phyloP scores from a whole-genome alignment of 2,888 invertebrate species.

The Boloria selene region DNA sequence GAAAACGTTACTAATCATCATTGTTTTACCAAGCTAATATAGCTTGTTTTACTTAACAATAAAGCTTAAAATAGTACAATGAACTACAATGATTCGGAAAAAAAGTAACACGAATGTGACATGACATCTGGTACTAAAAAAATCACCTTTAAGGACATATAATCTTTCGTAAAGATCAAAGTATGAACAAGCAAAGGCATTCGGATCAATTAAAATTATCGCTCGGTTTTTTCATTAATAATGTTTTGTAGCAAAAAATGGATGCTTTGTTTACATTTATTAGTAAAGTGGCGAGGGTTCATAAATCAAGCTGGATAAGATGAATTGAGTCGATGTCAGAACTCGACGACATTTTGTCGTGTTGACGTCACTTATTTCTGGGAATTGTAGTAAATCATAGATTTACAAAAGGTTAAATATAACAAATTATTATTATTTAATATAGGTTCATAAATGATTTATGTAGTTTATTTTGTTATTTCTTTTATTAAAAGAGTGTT shows the following conservation, averaged over 20 bases:
- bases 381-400: slow-evolving; percentile 23
- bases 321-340: slow-evolving; percentile 59
- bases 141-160: slow-evolving; percentile 45
- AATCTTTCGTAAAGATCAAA: slow-evolving; percentile 61
- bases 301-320: slow-evolving; percentile 74
- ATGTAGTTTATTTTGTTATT: too few species aligned
- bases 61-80: slow-evolving; percentile 1
- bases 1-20: slow-evolving; percentile 40
- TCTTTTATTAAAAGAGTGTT: too few species aligned
- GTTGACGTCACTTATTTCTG: slow-evolving; percentile 48
- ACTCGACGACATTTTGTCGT: slow-evolving; percentile 40
- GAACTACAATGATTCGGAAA: neutral
- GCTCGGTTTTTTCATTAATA: slow-evolving; percentile 67
- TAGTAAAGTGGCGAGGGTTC: slow-evolving; percentile 70
- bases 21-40: slow-evolving; percentile 6
- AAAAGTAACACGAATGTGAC: slow-evolving; percentile 49
- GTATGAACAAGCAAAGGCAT: slow-evolving; percentile 56
- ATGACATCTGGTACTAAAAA: slow-evolving; percentile 55
- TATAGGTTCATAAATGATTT: too few species aligned
- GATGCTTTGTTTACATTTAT: slow-evolving; percentile 80
- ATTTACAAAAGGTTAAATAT: slow-evolving; percentile 19
- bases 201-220: slow-evolving; percentile 74
- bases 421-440: too few species aligned
- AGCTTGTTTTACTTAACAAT: neutral
- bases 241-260: slow-evolving; percentile 65